These are phyloP conservation scores for Leptinotarsa peninsularis DNA, from an alignment of 2,888 invertebrate genomes.

Conservation along the genomic window DNA sequence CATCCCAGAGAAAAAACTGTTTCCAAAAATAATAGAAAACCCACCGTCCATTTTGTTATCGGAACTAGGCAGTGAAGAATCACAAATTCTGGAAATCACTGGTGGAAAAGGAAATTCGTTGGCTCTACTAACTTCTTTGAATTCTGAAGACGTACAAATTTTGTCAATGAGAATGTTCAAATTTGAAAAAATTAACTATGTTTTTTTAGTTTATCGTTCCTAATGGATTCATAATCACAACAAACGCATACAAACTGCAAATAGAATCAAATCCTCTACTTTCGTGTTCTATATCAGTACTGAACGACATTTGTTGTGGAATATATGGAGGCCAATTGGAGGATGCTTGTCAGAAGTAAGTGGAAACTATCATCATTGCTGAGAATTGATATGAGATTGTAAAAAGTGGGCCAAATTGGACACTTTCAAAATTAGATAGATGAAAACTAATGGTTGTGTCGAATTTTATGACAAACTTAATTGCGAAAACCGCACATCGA, in stretches of 20 bases:
- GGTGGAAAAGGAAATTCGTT: slow-evolving; percentile 87
- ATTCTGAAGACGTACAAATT: slow-evolving; percentile 63
- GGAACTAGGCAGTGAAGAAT: slow-evolving; percentile 67
- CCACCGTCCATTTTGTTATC: slow-evolving; percentile 47
- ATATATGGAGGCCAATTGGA: slow-evolving; percentile 68
- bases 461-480: no score
- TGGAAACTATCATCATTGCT: no score
- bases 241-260: slow-evolving; percentile 72
- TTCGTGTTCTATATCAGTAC: slow-evolving; percentile 66
- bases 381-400: no score
- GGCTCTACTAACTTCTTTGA: slow-evolving; percentile 71
- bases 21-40: slow-evolving; percentile 42
- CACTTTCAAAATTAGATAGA: no score
- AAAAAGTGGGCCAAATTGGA: no score
- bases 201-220: slow-evolving; percentile 71
- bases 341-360: slow-evolving; percentile 68
- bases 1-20: slow-evolving; percentile 48
- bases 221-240: slow-evolving; percentile 78
- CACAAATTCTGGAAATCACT: slow-evolving; percentile 71
- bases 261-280: slow-evolving; percentile 68
- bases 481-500: no score
- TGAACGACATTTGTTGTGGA: slow-evolving; percentile 69
- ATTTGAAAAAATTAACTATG: background rate
- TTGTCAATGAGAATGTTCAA: background rate
- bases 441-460: no score